phyloP scores from a whole-genome alignment of 2,113 vertebrate species.

The Anthoscopus minutus region DNA sequence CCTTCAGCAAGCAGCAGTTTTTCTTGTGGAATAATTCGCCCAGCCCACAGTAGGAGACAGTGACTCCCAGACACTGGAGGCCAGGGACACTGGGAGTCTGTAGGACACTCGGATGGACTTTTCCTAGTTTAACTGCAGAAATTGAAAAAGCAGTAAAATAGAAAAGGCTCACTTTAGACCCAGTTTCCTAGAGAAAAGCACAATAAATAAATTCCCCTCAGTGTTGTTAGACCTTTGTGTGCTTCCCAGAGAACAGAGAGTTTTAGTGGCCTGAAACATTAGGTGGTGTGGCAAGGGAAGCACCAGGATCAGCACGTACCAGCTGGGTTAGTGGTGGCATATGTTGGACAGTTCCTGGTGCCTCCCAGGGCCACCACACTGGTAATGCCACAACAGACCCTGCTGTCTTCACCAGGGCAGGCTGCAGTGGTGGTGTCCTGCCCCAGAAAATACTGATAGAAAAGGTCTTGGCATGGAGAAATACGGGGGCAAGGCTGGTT shows the following conservation, averaged over 20 bases:
- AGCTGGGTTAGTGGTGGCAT: background rate
- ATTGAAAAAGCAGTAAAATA: conserved; percentile 66
- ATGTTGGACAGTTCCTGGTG: background rate
- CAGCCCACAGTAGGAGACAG: background rate
- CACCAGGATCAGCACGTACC: background rate
- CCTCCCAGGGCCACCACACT: background rate
- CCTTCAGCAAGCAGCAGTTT: background rate
- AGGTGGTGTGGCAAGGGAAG: background rate
- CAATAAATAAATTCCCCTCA: conserved; percentile 48
- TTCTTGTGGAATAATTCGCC: background rate
- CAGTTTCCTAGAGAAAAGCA: conserved; percentile 33
- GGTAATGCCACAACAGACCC: background rate
- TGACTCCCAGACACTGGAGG: background rate
- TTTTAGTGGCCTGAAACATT: conserved; percentile 22
- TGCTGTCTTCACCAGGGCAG: background rate
- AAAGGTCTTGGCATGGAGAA: background rate
- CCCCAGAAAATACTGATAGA: background rate
- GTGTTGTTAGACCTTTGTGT: conserved; percentile 22
- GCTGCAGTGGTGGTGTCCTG: background rate
- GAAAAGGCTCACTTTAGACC: conserved; percentile 25
- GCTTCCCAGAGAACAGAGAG: conserved; percentile 1
- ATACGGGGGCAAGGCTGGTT: background rate
- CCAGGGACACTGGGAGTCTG: background rate
- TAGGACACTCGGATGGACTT: conserved; percentile 27
- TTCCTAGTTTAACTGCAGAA: conserved; percentile 48